Conservation (phyloP, 1,140 invertebrate genomes). For the Eubasilissa regina region DNA sequence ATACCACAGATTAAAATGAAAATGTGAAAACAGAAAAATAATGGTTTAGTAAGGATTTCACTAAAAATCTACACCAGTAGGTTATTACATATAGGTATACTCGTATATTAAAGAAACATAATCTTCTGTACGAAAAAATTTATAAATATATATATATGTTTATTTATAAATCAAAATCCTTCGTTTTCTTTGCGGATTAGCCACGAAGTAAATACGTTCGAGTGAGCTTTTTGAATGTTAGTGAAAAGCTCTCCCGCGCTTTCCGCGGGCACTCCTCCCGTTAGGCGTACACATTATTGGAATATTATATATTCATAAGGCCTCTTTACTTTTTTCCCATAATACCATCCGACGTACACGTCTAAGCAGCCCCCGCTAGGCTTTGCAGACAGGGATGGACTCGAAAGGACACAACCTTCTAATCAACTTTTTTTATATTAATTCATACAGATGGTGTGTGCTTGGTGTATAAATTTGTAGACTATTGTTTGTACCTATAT, state of each 20-base stretch:
- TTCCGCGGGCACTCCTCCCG: slow-evolving; percentile 27
- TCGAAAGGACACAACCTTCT: neutral
- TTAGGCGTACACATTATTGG: slow-evolving; percentile 53
- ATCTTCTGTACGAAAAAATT: neutral
- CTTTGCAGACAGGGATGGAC: slow-evolving; percentile 7
- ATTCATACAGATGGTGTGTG: too few relatives aligned
- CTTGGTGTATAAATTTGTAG: too few relatives aligned
- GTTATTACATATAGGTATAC: too few relatives aligned
- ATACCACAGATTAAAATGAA: too few relatives aligned
- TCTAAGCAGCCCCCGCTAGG: slow-evolving; percentile 24
- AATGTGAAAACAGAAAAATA: too few relatives aligned
- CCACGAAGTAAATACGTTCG: slow-evolving; percentile 28
- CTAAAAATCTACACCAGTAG: too few relatives aligned
- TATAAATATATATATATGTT: too few relatives aligned
- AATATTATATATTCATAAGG: slow-evolving; percentile 59
- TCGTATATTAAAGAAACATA: too few relatives aligned
- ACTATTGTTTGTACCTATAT: too few relatives aligned
- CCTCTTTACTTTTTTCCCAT: slow-evolving; percentile 55
- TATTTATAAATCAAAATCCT: slow-evolving; percentile 33
- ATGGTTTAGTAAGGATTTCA: too few relatives aligned
- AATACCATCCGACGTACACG: slow-evolving; percentile 46
- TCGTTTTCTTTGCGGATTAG: slow-evolving; percentile 22
- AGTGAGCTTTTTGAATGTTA: slow-evolving; percentile 17
- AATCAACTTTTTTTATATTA: too few relatives aligned
- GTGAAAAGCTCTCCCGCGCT: slow-evolving; percentile 17